A percentile compares a stretch with the other conserved stretches of the same genome.
These are phyloP conservation scores for Thumatha senex DNA, from an alignment of 2,888 invertebrate genomes.

Conservation along the genomic window DNA sequence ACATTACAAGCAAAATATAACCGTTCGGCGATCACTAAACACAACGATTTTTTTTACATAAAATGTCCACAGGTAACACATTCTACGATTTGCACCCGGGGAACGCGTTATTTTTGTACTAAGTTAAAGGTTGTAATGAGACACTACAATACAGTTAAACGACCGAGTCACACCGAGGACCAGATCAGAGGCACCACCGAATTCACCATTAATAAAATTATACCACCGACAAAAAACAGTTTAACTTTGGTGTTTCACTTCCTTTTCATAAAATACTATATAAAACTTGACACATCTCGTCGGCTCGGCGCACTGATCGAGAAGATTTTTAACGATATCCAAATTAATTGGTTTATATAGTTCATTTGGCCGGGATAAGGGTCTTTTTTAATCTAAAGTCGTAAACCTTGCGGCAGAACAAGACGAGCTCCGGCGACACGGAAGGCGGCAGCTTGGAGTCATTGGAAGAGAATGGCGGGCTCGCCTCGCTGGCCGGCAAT, in stretches of 20 bases:
- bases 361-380: constrained; percentile 75
- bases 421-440: constrained; percentile 91
- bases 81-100: constrained; percentile 62
- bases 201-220: constrained; percentile 7
- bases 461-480: constrained; percentile 71
- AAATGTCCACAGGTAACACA: constrained; percentile 60
- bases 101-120: constrained; percentile 71
- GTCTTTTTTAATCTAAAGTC: constrained; percentile 95
- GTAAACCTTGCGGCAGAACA: constrained; percentile 96
- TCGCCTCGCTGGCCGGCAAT: constrained; percentile 83
- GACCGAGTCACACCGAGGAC: constrained; percentile 18
- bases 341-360: constrained; percentile 10
- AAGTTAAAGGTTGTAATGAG: constrained; percentile 54
- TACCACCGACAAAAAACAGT: constrained; percentile 31
- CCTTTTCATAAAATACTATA: constrained; percentile 34
- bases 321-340: constrained; percentile 42
- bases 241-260: constrained; percentile 58
- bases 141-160: constrained; percentile 50
- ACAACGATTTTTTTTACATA: constrained; percentile 55
- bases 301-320: constrained; percentile 28
- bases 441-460: constrained; percentile 86
- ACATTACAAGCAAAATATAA: constrained; percentile 69
- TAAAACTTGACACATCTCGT: constrained; percentile 26
- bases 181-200: constrained; percentile 13
- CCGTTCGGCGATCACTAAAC: constrained; percentile 62